These are phyloP conservation scores for Isaurus tuberculatus DNA, from an alignment of 92 coral and sea anemone species.

Conservation along the genomic window DNA sequence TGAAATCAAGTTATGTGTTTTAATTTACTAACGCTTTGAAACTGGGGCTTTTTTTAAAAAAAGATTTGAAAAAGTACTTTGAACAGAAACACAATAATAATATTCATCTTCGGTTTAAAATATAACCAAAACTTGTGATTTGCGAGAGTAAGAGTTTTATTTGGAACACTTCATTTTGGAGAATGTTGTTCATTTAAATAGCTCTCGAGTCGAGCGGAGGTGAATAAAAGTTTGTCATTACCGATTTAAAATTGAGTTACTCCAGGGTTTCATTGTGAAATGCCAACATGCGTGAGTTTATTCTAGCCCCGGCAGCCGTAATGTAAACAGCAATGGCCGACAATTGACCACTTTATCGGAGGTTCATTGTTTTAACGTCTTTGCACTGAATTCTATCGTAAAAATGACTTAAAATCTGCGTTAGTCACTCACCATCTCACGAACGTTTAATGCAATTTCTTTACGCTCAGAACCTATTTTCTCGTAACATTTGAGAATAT, in stretches of 20 bases:
- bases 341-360: slow-evolving; percentile 41
- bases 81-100: not conserved
- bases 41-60: not conserved
- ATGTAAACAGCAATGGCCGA: slow-evolving; percentile 15
- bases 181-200: not conserved
- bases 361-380: slow-evolving; percentile 26
- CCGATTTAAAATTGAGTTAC: not conserved
- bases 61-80: not conserved
- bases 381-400: not conserved
- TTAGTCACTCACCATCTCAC: not conserved
- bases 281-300: slow-evolving; percentile 19
- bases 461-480: not conserved
- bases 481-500: not conserved
- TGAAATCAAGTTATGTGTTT: not conserved
- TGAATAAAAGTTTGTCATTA: not conserved
- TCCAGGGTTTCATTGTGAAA: slow-evolving; percentile 1
- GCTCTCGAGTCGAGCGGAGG: not conserved
- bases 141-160: not conserved
- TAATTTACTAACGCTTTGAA: not conserved
- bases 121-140: not conserved
- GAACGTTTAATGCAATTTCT: not conserved
- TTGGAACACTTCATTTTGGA: not conserved
- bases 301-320: not conserved
- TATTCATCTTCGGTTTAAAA: not conserved
- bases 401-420: not conserved